Base-by-base conservation (phyloP, 2,888 invertebrate genomes). In the Bedellia somnulentella region DNA sequence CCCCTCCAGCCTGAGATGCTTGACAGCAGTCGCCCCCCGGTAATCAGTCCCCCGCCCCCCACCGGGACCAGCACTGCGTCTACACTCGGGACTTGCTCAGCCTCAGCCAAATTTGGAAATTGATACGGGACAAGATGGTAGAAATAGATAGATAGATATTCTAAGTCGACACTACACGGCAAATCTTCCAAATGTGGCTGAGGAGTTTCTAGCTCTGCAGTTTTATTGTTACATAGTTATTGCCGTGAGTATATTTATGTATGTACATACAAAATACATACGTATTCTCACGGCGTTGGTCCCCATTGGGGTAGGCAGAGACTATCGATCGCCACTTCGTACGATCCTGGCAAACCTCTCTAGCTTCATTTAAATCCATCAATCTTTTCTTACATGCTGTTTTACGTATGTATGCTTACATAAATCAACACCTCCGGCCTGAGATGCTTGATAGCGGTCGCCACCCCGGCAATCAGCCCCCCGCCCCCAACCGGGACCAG, bases 401-500 rank as follows among this genome's bases (percentile, higher is more conserved):
- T n/a, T n/a, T n/a, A n/a, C n/a, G n/a, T n/a, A n/a, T n/a, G n/a
- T n/a, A 3, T 33, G 79, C 88, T 83, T 63, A 93, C 95, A 53
- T 93, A 93, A 29, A 96, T 86, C 52, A 86, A 82, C 2, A 91
- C 86, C 33, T 82, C 73, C 0, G 95, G 94, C 36, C 86, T 83
- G 6, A 96, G 70, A 9, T 87, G 86, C 60, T 96, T 97, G 32
- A 94, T 80, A 2, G 94, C 95, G 1, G 92, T 81, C 3, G 93
- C 92, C 8, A 92, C 83, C 0, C 96, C 96, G 0, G 96, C 95
- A 30, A 97, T 82, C 2, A 96, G 76, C 0, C 96, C 96, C 1
- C 89, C 93, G n/a, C 95, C 96, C 0, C 96, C 96, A 1, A 94
- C 90, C 0, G 96, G 96, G 10, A 97, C 85, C 12, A 97, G 77